Evolutionary conservation across 2,888 invertebrate species (phyloP).

Genomic region (Elysia crispata): DNA sequence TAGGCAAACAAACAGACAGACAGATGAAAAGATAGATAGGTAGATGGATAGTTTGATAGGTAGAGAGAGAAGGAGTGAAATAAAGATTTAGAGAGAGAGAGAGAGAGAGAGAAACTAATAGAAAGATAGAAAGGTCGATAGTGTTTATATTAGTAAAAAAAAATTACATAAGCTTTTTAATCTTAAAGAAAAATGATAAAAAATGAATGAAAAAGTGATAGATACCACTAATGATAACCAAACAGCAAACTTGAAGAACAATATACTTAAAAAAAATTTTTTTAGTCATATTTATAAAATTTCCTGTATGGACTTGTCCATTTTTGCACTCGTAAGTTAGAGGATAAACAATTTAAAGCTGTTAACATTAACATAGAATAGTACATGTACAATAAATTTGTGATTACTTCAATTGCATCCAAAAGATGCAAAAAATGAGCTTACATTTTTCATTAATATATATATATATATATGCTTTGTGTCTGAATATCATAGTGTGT

Average conservation of each 20-base stretch:
- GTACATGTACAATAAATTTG: neutral
- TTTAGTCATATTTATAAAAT: too few relatives aligned
- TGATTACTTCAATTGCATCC: neutral
- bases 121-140: neutral
- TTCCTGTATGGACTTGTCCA: neutral
- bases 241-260: too few relatives aligned
- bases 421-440: neutral
- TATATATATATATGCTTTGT: neutral
- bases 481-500: too few relatives aligned
- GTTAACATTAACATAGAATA: too few relatives aligned
- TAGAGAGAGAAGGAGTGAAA: slow-evolving; percentile 10
- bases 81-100: neutral
- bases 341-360: too few relatives aligned
- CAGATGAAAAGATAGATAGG: slow-evolving; percentile 20
- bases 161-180: neutral
- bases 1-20: slow-evolving; percentile 3
- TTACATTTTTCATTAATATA: neutral
- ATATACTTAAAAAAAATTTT: too few relatives aligned
- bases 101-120: neutral
- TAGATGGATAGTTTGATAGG: neutral
- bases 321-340: neutral
- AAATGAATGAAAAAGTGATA: neutral
- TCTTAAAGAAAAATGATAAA: neutral
- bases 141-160: neutral
- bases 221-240: neutral